A percentile compares a stretch with the other conserved stretches of the same genome.
These are phyloP conservation scores for Characodon lateralis DNA, from an alignment of 2,797 vertebrate species.

Conservation along the genomic window DNA sequence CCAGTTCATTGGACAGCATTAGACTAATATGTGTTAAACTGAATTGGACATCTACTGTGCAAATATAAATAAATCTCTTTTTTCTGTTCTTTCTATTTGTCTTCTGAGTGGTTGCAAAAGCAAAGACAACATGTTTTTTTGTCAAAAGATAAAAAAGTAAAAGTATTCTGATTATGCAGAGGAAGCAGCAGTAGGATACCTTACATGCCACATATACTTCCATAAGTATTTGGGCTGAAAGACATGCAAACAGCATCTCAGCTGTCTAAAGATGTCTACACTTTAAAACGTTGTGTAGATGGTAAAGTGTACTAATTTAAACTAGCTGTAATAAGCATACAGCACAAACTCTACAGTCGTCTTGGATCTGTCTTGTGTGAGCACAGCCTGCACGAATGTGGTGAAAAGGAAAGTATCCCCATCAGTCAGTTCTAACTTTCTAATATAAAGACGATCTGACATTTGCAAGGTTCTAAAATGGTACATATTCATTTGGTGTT, in stretches of 20 bases:
- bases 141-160: background rate
- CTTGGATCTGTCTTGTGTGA: background rate
- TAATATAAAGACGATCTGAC: background rate
- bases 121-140: background rate
- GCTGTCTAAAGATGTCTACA: background rate
- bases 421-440: background rate
- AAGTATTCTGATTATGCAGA: background rate
- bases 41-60: background rate
- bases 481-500: background rate
- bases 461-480: conserved; percentile 2
- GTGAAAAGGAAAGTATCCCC: background rate
- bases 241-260: background rate
- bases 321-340: background rate
- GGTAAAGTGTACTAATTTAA: background rate
- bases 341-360: background rate
- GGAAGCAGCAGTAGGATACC: background rate
- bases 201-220: background rate
- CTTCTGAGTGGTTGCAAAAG: background rate
- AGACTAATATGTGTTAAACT: background rate
- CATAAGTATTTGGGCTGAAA: background rate
- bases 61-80: background rate
- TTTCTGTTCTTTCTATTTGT: background rate
- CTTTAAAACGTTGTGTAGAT: background rate
- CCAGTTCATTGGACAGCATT: background rate
- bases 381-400: background rate